These are phyloP conservation scores for Seira sanloemensis DNA, from an alignment of 2,888 invertebrate species.

Conservation along the genomic window DNA sequence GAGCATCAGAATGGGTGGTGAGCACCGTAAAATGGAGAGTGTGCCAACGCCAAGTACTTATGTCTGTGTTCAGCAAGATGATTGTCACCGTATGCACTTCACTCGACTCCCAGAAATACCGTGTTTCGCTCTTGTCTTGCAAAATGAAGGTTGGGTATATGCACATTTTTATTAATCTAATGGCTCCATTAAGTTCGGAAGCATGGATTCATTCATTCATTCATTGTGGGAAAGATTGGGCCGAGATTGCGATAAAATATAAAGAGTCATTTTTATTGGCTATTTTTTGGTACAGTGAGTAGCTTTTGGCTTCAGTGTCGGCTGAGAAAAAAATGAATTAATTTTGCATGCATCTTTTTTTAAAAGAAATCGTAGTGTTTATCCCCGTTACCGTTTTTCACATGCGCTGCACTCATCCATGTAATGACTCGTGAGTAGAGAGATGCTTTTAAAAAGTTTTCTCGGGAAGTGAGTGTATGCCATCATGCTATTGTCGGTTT, in stretches of 20 bases:
- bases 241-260: too few species aligned
- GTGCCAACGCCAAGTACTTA: too few species aligned
- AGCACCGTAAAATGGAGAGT: neutral
- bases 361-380: conserved; percentile 22
- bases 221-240: neutral
- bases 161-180: conserved; percentile 2
- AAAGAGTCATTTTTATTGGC: neutral
- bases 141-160: conserved; percentile 36
- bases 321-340: neutral
- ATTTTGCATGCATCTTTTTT: too few species aligned
- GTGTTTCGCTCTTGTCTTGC: neutral
- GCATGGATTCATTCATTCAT: neutral
- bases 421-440: conserved; percentile 19
- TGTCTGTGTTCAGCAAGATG: neutral
- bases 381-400: conserved; percentile 33
- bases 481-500: neutral
- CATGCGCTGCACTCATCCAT: conserved; percentile 38
- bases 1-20: neutral
- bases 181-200: conserved; percentile 29
- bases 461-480: neutral
- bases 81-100: neutral
- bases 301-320: too few species aligned
- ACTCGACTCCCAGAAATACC: conserved; percentile 2
- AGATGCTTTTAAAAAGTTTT: neutral
- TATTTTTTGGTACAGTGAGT: too few species aligned